Base-by-base conservation (phyloP, 2,113 vertebrate genomes). In the Gymnobelideus leadbeateri region DNA sequence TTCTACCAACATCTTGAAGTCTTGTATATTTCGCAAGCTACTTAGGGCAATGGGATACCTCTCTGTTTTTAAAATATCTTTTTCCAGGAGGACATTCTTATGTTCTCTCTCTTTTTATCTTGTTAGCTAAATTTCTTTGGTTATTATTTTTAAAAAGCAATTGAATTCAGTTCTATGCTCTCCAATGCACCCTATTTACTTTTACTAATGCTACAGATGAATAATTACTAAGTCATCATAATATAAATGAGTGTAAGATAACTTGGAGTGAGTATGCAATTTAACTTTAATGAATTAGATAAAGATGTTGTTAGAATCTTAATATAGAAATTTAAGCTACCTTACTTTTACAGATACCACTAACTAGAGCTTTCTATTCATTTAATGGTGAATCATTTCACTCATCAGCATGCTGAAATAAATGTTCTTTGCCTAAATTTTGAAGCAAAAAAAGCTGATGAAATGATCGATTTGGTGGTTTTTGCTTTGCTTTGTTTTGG, bases 351-450 rank as follows among this genome's bases (percentile, higher is more conserved):
- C 31, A 37, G 51, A 24, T 47, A 51, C 16, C 19, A 26, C 26
- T 10, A 21, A 37, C 55, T 84, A 55, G 25, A 52, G 14, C 53
- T 47, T 25, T 43, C 3, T 0, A 1, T 9, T 19, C 1, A 7
- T 1, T 1, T 24, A 46, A 53, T 89, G 2, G 26, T 23, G 31
- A 43, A 43, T 25, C 0, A 0, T n/a, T 68, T 92, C 84, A 47
- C 89, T 93, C 5, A 25, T 14, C 46, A 0, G 68, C 5, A 11
- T 43, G n/a, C 51, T 84, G 84, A 95, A 95, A n/a, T 3, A 11
- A 25, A 24, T 55, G 91, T 57, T 77, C 51, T 96, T 92, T 95
- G 55, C 52, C 94, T 89, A 93, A 50, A 91, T 19, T 25, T 19
- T 55, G 92, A 94, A 91, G 26, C 55, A 50, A 49, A 94, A 46